phyloP scores from a whole-genome alignment of 2,113 vertebrate species.

The Protobothrops mucrosquamatus region DNA sequence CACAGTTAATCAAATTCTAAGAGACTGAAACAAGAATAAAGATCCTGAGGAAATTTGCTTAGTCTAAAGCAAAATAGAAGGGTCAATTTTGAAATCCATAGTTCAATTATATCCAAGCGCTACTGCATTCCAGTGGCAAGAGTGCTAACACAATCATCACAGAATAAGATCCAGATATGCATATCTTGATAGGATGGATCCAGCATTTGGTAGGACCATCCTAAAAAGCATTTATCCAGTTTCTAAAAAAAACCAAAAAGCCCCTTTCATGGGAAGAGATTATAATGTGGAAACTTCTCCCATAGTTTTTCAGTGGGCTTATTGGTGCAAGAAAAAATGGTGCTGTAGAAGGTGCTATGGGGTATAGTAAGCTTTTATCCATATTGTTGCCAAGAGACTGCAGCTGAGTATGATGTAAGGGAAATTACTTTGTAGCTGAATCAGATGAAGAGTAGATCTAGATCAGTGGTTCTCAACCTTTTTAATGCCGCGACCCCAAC shows the following conservation, averaged over 20 bases:
- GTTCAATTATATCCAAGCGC: neutral
- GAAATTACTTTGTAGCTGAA: neutral
- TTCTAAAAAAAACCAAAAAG: neutral
- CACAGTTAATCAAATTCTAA: neutral
- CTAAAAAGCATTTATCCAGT: neutral
- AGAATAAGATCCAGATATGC: neutral
- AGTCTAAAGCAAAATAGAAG: neutral
- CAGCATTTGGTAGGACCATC: neutral
- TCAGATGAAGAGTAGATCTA: neutral
- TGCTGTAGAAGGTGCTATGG: neutral
- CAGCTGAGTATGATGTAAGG: neutral
- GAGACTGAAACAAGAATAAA: neutral
- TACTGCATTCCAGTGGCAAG: neutral
- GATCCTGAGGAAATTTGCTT: neutral
- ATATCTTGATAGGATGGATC: neutral
- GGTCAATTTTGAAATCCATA: neutral
- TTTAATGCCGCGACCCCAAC: too few species aligned
- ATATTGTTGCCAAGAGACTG: neutral
- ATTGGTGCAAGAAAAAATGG: neutral
- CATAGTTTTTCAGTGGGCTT: neutral
- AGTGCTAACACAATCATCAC: neutral
- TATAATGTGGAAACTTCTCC: neutral
- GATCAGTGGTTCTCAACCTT: too few species aligned
- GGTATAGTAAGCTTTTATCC: neutral
- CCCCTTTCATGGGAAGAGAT: neutral